phyloP scores from a whole-genome alignment of 2,888 invertebrate species.

The Odiellus spinosus region DNA sequence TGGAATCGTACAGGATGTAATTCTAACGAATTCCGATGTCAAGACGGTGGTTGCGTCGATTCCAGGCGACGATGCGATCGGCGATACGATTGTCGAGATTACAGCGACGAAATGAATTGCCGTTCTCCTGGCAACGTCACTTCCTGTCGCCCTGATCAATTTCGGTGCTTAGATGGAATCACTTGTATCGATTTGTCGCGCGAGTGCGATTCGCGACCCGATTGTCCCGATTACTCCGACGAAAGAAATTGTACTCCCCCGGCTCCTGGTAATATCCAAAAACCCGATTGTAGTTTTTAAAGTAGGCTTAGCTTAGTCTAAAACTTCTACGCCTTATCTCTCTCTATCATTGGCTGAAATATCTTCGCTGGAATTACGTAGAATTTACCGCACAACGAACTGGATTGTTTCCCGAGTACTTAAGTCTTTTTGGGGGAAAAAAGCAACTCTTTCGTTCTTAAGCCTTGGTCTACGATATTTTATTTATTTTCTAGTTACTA shows the following conservation, averaged over 20 bases:
- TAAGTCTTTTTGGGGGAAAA: no score
- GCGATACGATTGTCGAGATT: conserved; percentile 18
- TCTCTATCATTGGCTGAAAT: no score
- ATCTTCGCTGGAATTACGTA: no score
- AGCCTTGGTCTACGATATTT: no score
- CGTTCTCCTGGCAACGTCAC: conserved; percentile 7
- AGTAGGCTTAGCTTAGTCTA: no score
- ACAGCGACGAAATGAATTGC: conserved; percentile 20
- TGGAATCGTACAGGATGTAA: conserved; percentile 1
- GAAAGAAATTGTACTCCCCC: conserved; percentile 18
- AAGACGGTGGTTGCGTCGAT: conserved; percentile 19
- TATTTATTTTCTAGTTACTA: no score
- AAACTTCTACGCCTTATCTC: no score
- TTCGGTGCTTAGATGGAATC: conserved; percentile 18
- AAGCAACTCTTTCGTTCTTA: no score
- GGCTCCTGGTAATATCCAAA: no score
- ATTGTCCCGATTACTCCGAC: conserved; percentile 20
- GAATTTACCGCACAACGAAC: no score
- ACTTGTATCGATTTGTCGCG: conserved; percentile 17
- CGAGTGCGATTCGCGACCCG: conserved; percentile 19
- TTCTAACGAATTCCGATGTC: conserved; percentile 17
- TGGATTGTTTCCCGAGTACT: no score
- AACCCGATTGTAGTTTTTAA: no score
- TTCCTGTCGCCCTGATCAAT: conserved; percentile 10
- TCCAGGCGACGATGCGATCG: conserved; percentile 17